Percentiles rank a stretch among this genome's conserved stretches.
Conservation (phyloP, 2,113 vertebrate genomes). For the Leptosomus discolor region DNA sequence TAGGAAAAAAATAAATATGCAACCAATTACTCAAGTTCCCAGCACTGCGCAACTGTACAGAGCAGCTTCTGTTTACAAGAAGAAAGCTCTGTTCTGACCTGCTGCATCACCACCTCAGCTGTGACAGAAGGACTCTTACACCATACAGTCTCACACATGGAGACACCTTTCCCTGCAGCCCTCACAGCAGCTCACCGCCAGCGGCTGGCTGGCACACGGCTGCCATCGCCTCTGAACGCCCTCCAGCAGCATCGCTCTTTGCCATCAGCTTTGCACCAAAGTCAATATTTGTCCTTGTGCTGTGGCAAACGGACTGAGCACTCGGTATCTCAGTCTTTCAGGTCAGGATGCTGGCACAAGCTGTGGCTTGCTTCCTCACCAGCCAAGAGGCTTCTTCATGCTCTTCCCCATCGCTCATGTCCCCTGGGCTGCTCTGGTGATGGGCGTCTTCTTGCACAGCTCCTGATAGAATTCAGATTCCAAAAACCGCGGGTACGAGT, state of each 20-base stretch:
- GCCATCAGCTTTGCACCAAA: background rate
- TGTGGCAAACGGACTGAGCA: background rate
- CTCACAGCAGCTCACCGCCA: background rate
- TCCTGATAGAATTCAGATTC: conserved; percentile 82
- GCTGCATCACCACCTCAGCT: background rate
- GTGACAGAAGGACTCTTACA: background rate
- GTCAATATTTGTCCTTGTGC: conserved; percentile 43
- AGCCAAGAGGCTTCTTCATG: background rate
- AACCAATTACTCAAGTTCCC: conserved; percentile 25
- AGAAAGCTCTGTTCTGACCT: background rate
- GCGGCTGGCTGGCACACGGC: background rate
- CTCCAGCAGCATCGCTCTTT: background rate
- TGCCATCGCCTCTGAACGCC: background rate
- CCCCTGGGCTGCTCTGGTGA: conserved; percentile 48
- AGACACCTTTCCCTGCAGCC: background rate
- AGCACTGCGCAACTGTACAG: background rate
- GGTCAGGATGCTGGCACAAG: background rate
- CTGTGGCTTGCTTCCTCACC: background rate
- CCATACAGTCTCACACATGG: background rate
- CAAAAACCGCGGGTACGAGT: conserved; percentile 89
- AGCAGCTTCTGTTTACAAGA: background rate
- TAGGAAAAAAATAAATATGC: conserved; percentile 27
- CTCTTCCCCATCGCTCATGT: conserved; percentile 44
- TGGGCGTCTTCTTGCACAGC: conserved; percentile 70
- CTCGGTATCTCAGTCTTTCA: background rate